phyloP scores from a whole-genome alignment of 2,888 invertebrate species.

The Phanerotoma sp. region DNA sequence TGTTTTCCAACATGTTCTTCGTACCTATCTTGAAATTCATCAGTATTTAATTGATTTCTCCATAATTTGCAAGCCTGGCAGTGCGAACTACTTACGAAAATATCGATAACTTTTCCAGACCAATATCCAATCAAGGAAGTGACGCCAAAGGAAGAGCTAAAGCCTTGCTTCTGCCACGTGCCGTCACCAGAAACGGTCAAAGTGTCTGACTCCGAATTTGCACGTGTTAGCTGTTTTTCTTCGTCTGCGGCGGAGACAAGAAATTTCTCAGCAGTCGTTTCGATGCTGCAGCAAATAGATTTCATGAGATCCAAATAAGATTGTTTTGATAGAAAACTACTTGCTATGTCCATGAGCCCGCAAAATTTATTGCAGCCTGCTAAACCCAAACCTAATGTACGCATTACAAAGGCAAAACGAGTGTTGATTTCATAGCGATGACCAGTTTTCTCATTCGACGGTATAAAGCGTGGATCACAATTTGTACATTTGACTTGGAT shows the following conservation, averaged over 20 bases:
- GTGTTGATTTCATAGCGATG: slow-evolving; percentile 23
- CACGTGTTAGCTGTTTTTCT: background rate
- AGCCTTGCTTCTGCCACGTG: background rate
- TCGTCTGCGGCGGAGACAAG: background rate
- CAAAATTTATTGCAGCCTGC: slow-evolving; percentile 29
- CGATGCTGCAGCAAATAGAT: too few species aligned
- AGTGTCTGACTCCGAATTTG: background rate
- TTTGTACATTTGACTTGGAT: slow-evolving; percentile 23
- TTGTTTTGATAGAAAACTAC: slow-evolving; percentile 33
- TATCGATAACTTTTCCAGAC: background rate
- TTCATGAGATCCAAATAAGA: too few species aligned
- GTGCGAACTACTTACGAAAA: background rate
- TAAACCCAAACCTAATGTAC: slow-evolving; percentile 29
- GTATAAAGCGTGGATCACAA: too few species aligned
- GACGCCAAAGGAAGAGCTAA: background rate
- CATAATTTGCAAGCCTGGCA: too few species aligned
- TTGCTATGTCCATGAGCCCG: slow-evolving; percentile 28
- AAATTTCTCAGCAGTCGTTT: too few species aligned
- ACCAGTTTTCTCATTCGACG: too few species aligned
- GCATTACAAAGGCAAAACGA: slow-evolving; percentile 24
- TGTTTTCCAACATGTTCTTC: too few species aligned
- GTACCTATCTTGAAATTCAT: too few species aligned
- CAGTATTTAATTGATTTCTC: too few species aligned
- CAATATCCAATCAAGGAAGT: background rate
- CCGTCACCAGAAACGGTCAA: background rate